Conservation (phyloP, 2,113 vertebrate genomes). For the Epinephelus cyanopodus region DNA sequence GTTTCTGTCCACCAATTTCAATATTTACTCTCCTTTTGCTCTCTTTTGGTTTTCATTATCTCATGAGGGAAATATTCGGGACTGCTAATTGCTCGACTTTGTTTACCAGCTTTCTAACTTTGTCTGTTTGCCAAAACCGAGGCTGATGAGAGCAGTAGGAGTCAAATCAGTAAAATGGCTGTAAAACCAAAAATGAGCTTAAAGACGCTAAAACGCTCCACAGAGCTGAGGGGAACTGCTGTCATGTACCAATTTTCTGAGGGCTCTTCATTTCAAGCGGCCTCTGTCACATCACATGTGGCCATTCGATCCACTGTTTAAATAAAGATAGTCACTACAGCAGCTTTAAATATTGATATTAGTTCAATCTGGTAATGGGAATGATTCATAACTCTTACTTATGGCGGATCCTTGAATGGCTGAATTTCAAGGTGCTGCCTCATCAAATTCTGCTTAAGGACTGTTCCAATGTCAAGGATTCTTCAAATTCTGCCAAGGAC, state of each 20-base stretch:
- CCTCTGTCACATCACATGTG: not conserved
- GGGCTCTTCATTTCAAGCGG: not conserved
- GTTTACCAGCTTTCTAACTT: not conserved
- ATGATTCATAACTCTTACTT: not conserved
- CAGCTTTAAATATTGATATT: not conserved
- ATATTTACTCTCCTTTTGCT: not conserved
- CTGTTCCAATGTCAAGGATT: too few species aligned
- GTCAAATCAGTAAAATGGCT: not conserved
- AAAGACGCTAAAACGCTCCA: not conserved
- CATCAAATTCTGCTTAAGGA: too few species aligned
- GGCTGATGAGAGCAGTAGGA: not conserved
- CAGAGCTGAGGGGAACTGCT: too few species aligned
- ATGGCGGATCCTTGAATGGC: too few species aligned
- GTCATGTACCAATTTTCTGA: too few species aligned
- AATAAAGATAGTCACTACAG: not conserved
- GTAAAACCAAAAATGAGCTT: not conserved
- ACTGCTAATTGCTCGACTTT: not conserved
- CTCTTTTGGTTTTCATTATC: not conserved
- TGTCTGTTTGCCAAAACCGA: not conserved
- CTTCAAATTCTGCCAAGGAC: too few species aligned
- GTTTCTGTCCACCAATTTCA: not conserved
- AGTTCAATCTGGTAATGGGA: not conserved
- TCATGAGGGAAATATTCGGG: not conserved
- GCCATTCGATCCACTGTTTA: not conserved
- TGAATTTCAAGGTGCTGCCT: too few species aligned